Base-by-base conservation (phyloP, 2,888 invertebrate genomes). In the Dasysyrphus tricinctus region DNA sequence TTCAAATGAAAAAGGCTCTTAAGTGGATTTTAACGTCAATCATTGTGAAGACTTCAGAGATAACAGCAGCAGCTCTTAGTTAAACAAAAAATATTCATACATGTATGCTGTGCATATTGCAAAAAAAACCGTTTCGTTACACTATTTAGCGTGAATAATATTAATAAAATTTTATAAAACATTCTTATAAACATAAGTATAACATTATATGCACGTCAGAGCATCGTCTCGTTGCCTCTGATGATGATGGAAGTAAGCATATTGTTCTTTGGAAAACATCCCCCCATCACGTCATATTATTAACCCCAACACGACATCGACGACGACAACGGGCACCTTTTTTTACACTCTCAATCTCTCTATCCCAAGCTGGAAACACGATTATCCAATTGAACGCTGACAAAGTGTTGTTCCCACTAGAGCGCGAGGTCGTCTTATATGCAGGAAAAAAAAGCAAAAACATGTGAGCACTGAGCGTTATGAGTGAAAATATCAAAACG, bases 11-110 rank as follows among this genome's bases (percentile, higher is more conserved):
- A 82, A 86, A 86, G 81, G 82, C 86, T 86, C 86, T 86, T 82
- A 82, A 86, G 86, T 86, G 78, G 86, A 79, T 86, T 86, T 86
- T 82, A 86, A 86, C 86, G 86, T 86, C 86, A 82, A 82, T 86
- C 86, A 86, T 78, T 82, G 77, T 82, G 86, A 86, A 79, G 82
- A 86, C 86, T 86, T 59, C 77, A 81, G 86, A 86, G 75, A 80
- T 69, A 79, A 76, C 73, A 77, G 67, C 44, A 70, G 32, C 76
- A 57, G 42, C 7, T 39, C 39, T 39, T 14, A 12, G 47, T 16
- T 42, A 24, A n/a, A n/a, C n/a, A n/a, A n/a, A 47, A 24, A 67
- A 37, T 29, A 77, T 57, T 29, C 57, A 67, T 24, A 8, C 19
- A 19, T 24, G 24, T 34, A 61, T 24, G 59, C 29, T 34, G 47